Percentiles rank a stretch among this genome's conserved stretches.
Conservation (phyloP, 2,888 invertebrate genomes). For the Subacronicta megacephala region DNA sequence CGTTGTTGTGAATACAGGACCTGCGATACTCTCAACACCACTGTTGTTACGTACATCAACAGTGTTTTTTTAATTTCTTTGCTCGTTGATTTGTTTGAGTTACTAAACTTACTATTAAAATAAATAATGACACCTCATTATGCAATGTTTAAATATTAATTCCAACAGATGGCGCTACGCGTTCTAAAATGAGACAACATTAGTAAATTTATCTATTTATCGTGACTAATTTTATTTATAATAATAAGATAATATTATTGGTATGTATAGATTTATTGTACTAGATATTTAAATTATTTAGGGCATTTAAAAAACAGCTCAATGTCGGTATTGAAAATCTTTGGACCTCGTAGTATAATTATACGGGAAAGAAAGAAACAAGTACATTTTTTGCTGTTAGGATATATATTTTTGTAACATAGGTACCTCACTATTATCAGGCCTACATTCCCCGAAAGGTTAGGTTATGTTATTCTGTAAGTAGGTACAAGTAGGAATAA, state of each 20-base stretch:
- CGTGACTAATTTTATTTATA: background rate
- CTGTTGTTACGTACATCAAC: conserved; percentile 21
- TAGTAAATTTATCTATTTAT: background rate
- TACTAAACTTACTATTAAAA: background rate
- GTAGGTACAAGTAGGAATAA: too few relatives aligned
- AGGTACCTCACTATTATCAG: too few relatives aligned
- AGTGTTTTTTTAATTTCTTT: conserved; percentile 1
- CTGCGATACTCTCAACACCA: conserved; percentile 36
- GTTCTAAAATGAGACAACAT: conserved; percentile 56
- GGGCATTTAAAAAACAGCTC: too few relatives aligned
- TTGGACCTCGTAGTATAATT: too few relatives aligned
- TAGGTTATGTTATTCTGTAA: too few relatives aligned
- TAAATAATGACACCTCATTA: conserved; percentile 40
- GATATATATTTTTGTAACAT: too few relatives aligned
- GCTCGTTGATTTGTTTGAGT: background rate
- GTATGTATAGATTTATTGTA: too few relatives aligned
- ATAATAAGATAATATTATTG: background rate
- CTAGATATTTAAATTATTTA: too few relatives aligned
- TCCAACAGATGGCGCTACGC: conserved; percentile 82
- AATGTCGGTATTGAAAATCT: too few relatives aligned
- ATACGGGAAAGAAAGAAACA: too few relatives aligned
- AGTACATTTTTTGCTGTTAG: too few relatives aligned
- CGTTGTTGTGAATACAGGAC: conserved; percentile 55
- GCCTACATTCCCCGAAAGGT: too few relatives aligned
- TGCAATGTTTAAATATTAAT: conserved; percentile 64